Conservation (phyloP, 2,888 invertebrate species). For the Ashinkailepas kermadecensis region DNA sequence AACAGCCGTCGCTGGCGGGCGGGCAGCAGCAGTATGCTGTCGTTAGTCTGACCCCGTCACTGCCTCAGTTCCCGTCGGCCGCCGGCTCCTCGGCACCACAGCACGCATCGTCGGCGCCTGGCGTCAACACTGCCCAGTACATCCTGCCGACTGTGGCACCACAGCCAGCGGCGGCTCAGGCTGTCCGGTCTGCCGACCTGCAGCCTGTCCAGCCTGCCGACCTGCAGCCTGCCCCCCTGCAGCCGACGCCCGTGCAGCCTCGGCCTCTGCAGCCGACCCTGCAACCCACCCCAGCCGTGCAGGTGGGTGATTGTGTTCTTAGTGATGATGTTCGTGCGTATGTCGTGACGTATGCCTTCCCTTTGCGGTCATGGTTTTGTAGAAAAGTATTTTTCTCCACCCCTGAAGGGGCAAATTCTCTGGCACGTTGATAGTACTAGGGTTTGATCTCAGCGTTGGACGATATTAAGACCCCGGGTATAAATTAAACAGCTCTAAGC, state of each 20-base stretch:
- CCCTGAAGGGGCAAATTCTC: no score
- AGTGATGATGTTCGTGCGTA: no score
- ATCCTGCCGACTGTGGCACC: background rate
- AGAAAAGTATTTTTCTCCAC: no score
- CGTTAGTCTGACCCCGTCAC: background rate
- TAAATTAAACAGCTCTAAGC: no score
- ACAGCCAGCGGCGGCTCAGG: background rate
- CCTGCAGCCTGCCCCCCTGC: background rate
- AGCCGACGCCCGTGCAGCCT: background rate
- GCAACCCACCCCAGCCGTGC: background rate
- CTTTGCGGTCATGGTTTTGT: no score
- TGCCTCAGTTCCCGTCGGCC: background rate
- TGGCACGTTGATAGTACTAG: no score
- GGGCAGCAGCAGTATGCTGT: background rate
- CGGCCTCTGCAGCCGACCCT: background rate
- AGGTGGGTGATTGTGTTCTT: no score
- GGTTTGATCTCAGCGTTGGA: no score
- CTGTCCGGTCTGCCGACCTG: background rate
- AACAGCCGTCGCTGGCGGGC: constrained; percentile 29
- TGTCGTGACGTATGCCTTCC: no score
- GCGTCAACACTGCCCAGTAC: background rate
- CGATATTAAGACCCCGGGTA: no score
- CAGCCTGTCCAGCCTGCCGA: background rate
- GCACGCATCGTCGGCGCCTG: background rate
- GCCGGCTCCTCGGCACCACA: background rate